Conservation (phyloP, 2,113 vertebrate species). For the Carettochelys insculpta region DNA sequence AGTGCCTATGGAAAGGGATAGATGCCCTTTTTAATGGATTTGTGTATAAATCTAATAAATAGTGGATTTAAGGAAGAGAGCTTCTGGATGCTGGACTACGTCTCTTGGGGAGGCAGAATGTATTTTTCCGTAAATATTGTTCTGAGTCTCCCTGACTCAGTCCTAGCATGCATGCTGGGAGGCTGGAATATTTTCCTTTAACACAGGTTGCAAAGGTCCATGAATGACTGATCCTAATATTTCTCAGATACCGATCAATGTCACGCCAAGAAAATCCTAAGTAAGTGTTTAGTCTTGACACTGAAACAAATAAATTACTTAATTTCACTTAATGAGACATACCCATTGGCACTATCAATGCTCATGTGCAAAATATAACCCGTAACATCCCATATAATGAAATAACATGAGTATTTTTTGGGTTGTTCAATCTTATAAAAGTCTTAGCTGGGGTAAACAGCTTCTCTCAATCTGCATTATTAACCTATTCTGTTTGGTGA, state of each 20-base stretch:
- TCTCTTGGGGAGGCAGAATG: neutral
- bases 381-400: neutral
- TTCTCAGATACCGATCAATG: neutral
- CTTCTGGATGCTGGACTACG: neutral
- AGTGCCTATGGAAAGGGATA: neutral
- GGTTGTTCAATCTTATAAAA: neutral
- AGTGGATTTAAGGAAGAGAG: neutral
- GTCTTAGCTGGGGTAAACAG: slow-evolving; percentile 8
- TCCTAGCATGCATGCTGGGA: neutral
- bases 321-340: neutral
- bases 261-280: neutral
- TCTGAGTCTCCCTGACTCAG: neutral
- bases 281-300: neutral
- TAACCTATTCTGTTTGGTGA: slow-evolving; percentile 48
- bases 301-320: neutral
- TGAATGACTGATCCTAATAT: neutral
- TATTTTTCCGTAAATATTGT: neutral
- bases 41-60: neutral
- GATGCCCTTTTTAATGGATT: neutral
- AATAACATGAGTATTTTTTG: neutral
- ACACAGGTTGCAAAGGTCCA: neutral
- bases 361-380: neutral
- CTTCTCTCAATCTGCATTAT: slow-evolving; percentile 29
- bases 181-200: neutral
- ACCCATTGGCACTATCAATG: neutral